These are phyloP conservation scores for Sporophila hypoxantha DNA, from an alignment of 2,113 vertebrate species.

Conservation along the genomic window DNA sequence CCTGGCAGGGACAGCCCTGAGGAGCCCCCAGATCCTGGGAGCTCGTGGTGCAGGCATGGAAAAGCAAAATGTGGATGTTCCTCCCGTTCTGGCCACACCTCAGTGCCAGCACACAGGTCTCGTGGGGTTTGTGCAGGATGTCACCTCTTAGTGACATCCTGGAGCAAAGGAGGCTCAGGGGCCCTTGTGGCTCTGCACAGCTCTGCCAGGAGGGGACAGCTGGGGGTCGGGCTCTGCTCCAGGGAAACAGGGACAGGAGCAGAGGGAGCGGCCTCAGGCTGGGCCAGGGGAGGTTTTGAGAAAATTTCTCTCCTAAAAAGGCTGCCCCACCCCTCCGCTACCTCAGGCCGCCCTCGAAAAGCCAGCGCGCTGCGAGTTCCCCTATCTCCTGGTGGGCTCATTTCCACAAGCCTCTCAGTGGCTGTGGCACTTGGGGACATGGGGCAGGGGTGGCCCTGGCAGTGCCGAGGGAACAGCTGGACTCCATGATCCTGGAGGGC, in stretches of 20 bases:
- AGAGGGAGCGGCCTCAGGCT: not conserved
- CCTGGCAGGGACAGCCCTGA: fast-evolving
- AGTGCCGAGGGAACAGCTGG: not conserved
- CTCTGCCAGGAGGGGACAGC: not conserved
- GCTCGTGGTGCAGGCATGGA: fast-evolving
- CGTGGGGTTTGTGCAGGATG: fast-evolving
- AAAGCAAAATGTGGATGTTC: not conserved
- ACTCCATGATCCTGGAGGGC: fast-evolving
- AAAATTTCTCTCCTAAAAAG: not conserved
- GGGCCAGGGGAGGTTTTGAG: not conserved
- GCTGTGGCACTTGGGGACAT: not conserved
- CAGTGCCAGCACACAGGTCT: not conserved
- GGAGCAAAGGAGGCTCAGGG: not conserved
- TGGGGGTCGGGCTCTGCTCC: fast-evolving
- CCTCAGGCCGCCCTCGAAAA: too few relatives aligned
- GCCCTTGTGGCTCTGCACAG: not conserved
- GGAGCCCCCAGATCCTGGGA: fast-evolving
- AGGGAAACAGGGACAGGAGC: not conserved
- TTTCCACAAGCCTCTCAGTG: too few relatives aligned
- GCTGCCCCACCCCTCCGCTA: too few relatives aligned
- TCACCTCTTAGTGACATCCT: not conserved
- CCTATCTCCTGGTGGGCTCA: too few relatives aligned
- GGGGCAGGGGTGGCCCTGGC: not conserved
- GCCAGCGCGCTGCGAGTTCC: too few relatives aligned
- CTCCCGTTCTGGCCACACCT: fast-evolving